Evolutionary conservation across 2,113 vertebrate genomes (phyloP), one percentile per base, ranked within the genome.

Genomic region (Melanostigma gelatinosum): DNA sequence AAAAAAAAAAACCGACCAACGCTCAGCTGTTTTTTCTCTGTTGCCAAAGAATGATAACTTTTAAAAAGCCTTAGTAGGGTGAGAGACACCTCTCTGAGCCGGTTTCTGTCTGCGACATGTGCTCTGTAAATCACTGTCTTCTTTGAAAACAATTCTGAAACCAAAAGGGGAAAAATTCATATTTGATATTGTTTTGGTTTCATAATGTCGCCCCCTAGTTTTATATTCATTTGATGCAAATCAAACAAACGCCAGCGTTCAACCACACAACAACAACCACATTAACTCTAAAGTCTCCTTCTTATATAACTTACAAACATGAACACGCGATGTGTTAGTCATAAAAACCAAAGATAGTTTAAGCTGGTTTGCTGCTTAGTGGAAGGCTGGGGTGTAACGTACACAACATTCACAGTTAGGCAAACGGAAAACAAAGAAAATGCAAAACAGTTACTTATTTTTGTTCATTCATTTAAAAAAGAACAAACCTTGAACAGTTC

Each of bases 41-140:
- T 68, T 71, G 65, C 86, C 84, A 88, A 91, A 84, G 86, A 85
- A 32, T 63, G 70, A 24, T 34, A 1, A 77, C 46, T 76, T 63
- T 27, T 3, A 11, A 54, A 44, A 72, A 69, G 69, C 72, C 75
- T 80, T 75, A 69, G 48, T 67, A 1, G 20, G 73, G 63, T 48
- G 66, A 68, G 42, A 74, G 22, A 52, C 44, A 1, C 52, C 34
- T 71, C 36, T 70, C 57, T 77, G 65, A 75, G 34, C 24, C 1
- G 44, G 1, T 29, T 32, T 54, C 36, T 29, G 42, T 32, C 24
- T 57, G 36, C 52, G 52, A 9, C 40, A 34, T 27, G 1, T 52
- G 11, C 16, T 50, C n/a, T 52, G 18, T 15, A 52, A 18, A 12
- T 15, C 48, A 52, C 66, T 22, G n/a, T 65, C 38, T 44, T 42